phyloP scores from a whole-genome alignment of 2,888 invertebrate species.

The Mythimna loreyi region DNA sequence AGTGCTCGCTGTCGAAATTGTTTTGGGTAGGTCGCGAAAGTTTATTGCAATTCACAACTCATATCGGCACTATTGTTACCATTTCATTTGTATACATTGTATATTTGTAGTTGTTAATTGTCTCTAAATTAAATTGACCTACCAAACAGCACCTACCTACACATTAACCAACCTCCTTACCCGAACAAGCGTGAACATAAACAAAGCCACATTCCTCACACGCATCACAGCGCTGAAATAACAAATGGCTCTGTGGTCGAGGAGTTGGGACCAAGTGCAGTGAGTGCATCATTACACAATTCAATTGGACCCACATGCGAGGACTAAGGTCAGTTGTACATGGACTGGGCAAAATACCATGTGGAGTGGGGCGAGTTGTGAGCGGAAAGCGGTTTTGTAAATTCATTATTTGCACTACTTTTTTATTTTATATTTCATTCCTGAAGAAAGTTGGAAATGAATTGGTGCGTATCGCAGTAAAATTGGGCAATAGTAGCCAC shows the following conservation, averaged over 20 bases:
- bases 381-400: constrained; percentile 22
- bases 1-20: no score
- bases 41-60: no score
- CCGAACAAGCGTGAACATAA: constrained; percentile 26
- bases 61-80: no score
- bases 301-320: constrained; percentile 77
- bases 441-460: no score
- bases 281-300: constrained; percentile 65
- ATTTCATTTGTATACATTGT: no score
- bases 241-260: constrained; percentile 58
- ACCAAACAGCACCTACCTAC: constrained; percentile 5
- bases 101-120: no score
- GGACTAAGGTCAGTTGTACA: constrained; percentile 69
- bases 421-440: no score
- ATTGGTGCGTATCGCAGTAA: no score
- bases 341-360: constrained; percentile 29
- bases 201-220: constrained; percentile 28
- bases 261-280: constrained; percentile 39
- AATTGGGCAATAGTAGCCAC: no score
- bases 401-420: no score
- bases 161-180: constrained; percentile 13
- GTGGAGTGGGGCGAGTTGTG: constrained; percentile 36
- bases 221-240: constrained; percentile 46
- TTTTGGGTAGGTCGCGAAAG: no score
- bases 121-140: background rate